These are phyloP conservation scores for Nemotelus nigrinus DNA, from an alignment of 2,888 invertebrate genomes.

Conservation along the genomic window DNA sequence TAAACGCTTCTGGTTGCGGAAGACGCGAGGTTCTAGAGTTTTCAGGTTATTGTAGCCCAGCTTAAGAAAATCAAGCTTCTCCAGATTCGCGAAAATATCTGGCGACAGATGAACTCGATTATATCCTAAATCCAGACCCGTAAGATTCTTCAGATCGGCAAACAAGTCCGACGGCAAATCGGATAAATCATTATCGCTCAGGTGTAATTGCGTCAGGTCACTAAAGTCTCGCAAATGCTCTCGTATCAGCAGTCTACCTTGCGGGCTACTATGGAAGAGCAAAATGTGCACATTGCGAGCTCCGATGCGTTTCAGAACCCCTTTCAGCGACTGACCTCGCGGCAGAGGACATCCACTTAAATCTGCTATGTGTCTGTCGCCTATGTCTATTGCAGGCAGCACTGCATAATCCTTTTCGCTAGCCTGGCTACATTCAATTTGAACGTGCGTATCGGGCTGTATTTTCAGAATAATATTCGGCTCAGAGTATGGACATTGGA, in stretches of 20 bases:
- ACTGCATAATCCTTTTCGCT: slow-evolving; percentile 58
- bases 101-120: slow-evolving; percentile 70
- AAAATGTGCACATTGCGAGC: slow-evolving; percentile 63
- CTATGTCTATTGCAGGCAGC: slow-evolving; percentile 60
- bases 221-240: slow-evolving; percentile 70
- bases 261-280: slow-evolving; percentile 68
- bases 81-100: slow-evolving; percentile 68
- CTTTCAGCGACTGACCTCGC: slow-evolving; percentile 64
- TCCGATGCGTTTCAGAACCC: slow-evolving; percentile 61
- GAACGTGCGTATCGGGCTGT: slow-evolving; percentile 57
- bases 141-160: slow-evolving; percentile 70
- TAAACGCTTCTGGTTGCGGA: slow-evolving; percentile 71
- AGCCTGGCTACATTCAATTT: slow-evolving; percentile 60
- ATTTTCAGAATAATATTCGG: slow-evolving; percentile 60
- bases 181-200: slow-evolving; percentile 72
- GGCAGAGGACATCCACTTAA: slow-evolving; percentile 64
- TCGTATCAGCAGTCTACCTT: slow-evolving; percentile 68
- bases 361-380: no score
- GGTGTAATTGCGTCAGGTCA: slow-evolving; percentile 68
- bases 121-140: slow-evolving; percentile 72
- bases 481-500: slow-evolving; percentile 60
- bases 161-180: slow-evolving; percentile 73
- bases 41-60: slow-evolving; percentile 74
- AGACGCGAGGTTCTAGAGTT: slow-evolving; percentile 70
- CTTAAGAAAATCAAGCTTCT: slow-evolving; percentile 71